Conservation (phyloP, 2,113 vertebrate genomes). For the Clinocottus analis region DNA sequence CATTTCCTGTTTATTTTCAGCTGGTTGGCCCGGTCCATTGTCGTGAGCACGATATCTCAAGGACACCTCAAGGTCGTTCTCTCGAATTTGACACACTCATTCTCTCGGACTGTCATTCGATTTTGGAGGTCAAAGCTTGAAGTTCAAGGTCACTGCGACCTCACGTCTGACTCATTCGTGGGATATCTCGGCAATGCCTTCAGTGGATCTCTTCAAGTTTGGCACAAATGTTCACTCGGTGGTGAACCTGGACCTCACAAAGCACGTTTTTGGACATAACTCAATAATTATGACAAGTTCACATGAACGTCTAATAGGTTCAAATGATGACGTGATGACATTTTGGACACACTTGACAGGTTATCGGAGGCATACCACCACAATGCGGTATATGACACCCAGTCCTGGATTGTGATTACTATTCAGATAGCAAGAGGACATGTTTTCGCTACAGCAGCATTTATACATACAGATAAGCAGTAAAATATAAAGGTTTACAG, state of each 20-base stretch:
- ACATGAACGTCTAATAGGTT: too few species aligned
- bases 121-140: not conserved
- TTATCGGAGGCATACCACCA: not conserved
- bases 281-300: too few species aligned
- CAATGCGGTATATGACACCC: not conserved
- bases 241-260: too few species aligned
- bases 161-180: not conserved
- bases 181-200: too few species aligned
- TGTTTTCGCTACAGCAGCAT: too few species aligned
- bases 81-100: not conserved
- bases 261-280: too few species aligned
- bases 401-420: not conserved
- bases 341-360: not conserved
- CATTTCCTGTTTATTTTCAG: too few species aligned
- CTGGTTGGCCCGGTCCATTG: too few species aligned
- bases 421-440: too few species aligned
- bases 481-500: not conserved
- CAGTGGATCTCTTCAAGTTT: too few species aligned
- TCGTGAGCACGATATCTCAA: not conserved
- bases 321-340: too few species aligned
- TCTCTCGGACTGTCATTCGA: not conserved
- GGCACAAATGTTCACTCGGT: not conserved
- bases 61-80: not conserved
- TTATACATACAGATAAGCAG: too few species aligned
- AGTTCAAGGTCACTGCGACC: not conserved